These are phyloP conservation scores for Diadegma fenestrale DNA, from an alignment of 2,888 invertebrate species.

Conservation along the genomic window DNA sequence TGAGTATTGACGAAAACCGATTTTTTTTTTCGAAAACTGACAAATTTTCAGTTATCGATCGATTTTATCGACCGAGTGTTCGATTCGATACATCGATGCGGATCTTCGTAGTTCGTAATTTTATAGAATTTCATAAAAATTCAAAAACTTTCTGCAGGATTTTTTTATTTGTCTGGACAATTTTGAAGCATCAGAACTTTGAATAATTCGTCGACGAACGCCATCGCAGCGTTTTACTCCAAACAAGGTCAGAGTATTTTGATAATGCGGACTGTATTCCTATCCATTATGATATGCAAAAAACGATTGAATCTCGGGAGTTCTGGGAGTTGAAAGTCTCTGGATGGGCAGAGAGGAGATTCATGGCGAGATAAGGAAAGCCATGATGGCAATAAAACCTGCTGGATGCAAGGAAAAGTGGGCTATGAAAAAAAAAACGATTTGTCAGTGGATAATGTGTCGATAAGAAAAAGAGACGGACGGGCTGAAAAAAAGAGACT, in stretches of 20 bases:
- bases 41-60: too few relatives aligned
- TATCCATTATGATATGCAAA: neutral
- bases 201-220: neutral
- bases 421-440: slow-evolving; percentile 14
- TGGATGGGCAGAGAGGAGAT: neutral
- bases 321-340: neutral
- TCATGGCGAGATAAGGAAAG: neutral
- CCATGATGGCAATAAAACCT: slow-evolving; percentile 13
- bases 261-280: neutral
- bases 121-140: neutral
- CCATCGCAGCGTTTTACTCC: neutral
- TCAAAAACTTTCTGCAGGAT: neutral
- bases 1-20: too few relatives aligned
- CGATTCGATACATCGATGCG: neutral
- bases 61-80: neutral
- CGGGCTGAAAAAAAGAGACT: slow-evolving; percentile 7
- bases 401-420: slow-evolving; percentile 16
- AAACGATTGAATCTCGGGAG: neutral
- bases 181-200: neutral
- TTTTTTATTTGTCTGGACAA: neutral
- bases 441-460: slow-evolving; percentile 5
- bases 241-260: neutral
- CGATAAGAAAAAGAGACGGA: slow-evolving; percentile 23
- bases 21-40: too few relatives aligned
- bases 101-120: neutral